Evolutionary conservation across 2,888 invertebrate genomes (phyloP).

Genomic region (Synergus umbraculus): DNA sequence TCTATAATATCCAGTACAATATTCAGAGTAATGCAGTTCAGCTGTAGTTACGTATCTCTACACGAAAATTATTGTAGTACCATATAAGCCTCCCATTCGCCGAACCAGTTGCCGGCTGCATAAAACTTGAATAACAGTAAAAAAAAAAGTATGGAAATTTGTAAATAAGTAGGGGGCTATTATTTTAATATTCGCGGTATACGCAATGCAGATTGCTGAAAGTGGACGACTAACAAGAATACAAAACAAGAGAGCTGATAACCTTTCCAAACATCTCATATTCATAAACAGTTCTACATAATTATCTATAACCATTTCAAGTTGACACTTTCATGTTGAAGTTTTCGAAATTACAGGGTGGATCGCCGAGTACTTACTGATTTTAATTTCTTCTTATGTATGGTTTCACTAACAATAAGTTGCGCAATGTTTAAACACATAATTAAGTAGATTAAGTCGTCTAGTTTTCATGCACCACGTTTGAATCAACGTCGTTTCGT

Average conservation of each 20-base stretch:
- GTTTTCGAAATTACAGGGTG: background rate
- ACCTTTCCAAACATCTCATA: background rate
- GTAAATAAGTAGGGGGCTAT: background rate
- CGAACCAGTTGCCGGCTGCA: background rate
- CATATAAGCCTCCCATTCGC: background rate
- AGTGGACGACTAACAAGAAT: background rate
- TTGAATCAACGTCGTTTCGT: too few relatives aligned
- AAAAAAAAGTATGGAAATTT: background rate
- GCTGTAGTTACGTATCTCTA: background rate
- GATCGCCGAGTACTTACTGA: too few relatives aligned
- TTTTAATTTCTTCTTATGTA: too few relatives aligned
- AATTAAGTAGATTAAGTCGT: too few relatives aligned
- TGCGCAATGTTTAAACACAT: too few relatives aligned
- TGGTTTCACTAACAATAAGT: too few relatives aligned
- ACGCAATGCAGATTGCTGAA: background rate
- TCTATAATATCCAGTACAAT: background rate
- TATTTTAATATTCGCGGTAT: background rate
- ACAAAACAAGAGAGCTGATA: background rate
- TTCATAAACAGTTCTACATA: background rate
- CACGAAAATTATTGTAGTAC: background rate
- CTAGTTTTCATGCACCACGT: too few relatives aligned
- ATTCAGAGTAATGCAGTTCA: background rate
- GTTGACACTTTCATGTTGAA: background rate
- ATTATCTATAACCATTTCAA: background rate
- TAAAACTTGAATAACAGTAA: background rate